Percentiles rank a stretch among this genome's conserved stretches.
These are phyloP conservation scores for Phaedon cochleariae DNA, from an alignment of 2,888 invertebrate genomes.

Conservation along the genomic window DNA sequence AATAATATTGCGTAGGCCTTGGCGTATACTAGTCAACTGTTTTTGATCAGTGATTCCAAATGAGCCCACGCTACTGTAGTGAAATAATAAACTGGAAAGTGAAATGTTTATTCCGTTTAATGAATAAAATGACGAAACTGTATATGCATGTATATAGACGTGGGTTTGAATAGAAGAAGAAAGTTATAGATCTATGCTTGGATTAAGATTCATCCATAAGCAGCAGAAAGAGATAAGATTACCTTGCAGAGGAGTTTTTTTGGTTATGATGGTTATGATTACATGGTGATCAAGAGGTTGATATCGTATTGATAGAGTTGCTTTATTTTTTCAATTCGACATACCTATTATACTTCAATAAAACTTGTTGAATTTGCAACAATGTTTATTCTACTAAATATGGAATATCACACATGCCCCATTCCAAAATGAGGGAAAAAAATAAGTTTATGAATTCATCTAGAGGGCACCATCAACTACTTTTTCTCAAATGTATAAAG, in stretches of 20 bases:
- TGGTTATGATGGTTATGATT: neutral
- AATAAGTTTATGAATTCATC: too few species aligned
- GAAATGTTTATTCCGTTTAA: conserved; percentile 9
- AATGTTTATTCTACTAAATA: too few species aligned
- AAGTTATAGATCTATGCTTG: conserved; percentile 7
- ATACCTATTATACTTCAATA: too few species aligned
- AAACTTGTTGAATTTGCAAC: too few species aligned
- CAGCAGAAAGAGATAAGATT: neutral
- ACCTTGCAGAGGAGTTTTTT: neutral
- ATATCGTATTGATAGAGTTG: neutral
- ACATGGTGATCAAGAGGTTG: neutral
- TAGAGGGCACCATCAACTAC: too few species aligned
- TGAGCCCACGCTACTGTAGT: conserved; percentile 7
- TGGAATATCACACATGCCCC: too few species aligned
- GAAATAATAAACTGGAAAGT: conserved; percentile 12
- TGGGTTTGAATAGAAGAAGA: conserved; percentile 5
- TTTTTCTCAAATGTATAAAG: too few species aligned
- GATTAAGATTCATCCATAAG: neutral
- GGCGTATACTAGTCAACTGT: conserved; percentile 16
- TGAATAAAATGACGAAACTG: conserved; percentile 13
- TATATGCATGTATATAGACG: conserved; percentile 10
- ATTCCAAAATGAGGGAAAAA: too few species aligned
- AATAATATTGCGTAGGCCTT: conserved; percentile 16
- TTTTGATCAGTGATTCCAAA: neutral
- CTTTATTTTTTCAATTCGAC: too few species aligned